phyloP scores from a whole-genome alignment of 35 echinoderm and acorn worm genomes.

The Lytechinus pictus region DNA sequence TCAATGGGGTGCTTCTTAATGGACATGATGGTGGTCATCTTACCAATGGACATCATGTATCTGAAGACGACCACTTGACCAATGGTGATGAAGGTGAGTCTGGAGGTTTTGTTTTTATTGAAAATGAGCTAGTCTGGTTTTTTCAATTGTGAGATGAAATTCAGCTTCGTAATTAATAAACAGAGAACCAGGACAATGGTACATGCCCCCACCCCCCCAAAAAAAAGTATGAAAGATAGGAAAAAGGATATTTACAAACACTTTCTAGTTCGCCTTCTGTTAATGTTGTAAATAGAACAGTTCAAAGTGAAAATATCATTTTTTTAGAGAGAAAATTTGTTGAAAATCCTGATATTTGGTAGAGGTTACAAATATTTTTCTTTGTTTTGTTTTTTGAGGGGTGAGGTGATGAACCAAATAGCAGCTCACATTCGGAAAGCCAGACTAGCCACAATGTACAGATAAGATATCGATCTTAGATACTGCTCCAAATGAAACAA shows the following conservation, averaged over 20 bases:
- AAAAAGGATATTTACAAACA: too few relatives aligned
- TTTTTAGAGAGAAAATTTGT: too few relatives aligned
- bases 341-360: too few relatives aligned
- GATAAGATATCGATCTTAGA: background rate
- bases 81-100: background rate
- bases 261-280: too few relatives aligned
- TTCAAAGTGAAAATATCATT: too few relatives aligned
- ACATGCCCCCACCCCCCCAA: too few relatives aligned
- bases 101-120: background rate
- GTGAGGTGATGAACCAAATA: background rate
- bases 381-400: background rate
- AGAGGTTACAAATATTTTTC: too few relatives aligned
- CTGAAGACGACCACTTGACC: background rate
- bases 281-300: too few relatives aligned
- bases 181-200: too few relatives aligned
- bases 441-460: background rate
- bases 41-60: constrained; percentile 13
- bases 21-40: background rate
- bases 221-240: too few relatives aligned
- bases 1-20: background rate
- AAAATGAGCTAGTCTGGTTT: background rate
- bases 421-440: background rate
- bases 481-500: background rate
- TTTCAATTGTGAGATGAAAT: background rate
- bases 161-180: background rate